A percentile compares a stretch with the other conserved stretches of the same genome.
These are phyloP conservation scores for Ondatra zibethicus DNA, from an alignment of 2,113 vertebrate species.

Conservation along the genomic window DNA sequence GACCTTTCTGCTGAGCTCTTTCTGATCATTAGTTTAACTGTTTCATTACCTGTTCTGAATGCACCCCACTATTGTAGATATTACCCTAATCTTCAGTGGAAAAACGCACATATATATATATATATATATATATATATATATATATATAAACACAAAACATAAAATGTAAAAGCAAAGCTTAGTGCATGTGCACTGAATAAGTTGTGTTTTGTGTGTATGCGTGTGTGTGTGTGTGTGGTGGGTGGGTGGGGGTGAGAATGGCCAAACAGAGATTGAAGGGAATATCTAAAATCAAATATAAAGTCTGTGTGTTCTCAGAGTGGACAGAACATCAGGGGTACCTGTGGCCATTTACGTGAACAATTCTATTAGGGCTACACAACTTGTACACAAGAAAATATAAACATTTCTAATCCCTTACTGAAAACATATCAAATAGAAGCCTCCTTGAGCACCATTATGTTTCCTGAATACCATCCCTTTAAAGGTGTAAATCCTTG, in stretches of 20 bases:
- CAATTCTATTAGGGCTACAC: not conserved
- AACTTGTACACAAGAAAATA: constrained; percentile 29
- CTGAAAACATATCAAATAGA: not conserved
- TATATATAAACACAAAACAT: not conserved
- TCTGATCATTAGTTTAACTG: not conserved
- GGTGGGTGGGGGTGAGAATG: not conserved
- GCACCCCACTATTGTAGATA: not conserved
- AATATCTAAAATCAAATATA: constrained; percentile 30
- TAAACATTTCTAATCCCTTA: not conserved
- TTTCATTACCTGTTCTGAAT: not conserved
- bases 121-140: not conserved
- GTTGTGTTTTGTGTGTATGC: not conserved
- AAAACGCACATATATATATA: not conserved
- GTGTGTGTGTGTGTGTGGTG: too few relatives aligned
- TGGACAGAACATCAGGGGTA: not conserved
- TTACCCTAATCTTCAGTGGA: not conserved
- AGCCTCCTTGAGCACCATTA: not conserved
- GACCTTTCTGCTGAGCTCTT: not conserved
- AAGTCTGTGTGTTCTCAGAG: constrained; percentile 34
- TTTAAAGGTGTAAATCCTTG: not conserved
- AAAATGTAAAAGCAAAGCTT: not conserved
- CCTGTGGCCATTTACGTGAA: not conserved
- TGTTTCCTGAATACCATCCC: not conserved
- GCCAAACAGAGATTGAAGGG: not conserved
- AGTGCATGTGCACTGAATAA: not conserved